phyloP scores from a whole-genome alignment of 2,888 invertebrate genomes.

The Chalcosyrphus nemorum region DNA sequence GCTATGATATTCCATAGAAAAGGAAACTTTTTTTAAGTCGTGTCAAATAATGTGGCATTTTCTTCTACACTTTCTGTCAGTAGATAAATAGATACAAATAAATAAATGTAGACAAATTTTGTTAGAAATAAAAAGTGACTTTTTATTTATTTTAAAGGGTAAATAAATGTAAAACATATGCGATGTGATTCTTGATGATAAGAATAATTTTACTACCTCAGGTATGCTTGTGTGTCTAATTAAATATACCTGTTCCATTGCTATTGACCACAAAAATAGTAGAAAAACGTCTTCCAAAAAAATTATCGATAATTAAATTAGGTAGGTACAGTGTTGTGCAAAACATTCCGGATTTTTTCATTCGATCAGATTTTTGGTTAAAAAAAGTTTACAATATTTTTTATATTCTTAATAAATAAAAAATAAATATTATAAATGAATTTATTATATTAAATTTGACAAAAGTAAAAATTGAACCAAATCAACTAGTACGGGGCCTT shows the following conservation, averaged over 20 bases:
- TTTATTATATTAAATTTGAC: no score
- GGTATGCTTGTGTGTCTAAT: background rate
- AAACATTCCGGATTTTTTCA: no score
- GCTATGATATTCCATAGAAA: background rate
- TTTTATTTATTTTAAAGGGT: no score
- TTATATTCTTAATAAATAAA: no score
- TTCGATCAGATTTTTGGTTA: no score
- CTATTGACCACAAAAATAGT: background rate
- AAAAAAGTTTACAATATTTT: no score
- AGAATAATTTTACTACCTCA: background rate
- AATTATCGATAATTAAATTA: constrained; percentile 4
- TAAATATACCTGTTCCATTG: background rate
- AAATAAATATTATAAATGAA: no score
- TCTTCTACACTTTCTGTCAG: constrained; percentile 1
- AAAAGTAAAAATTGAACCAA: no score
- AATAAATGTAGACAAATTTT: background rate
- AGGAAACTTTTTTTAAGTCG: constrained; percentile 16
- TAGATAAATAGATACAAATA: constrained; percentile 41
- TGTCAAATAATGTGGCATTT: background rate
- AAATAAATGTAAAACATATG: background rate
- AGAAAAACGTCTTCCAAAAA: background rate
- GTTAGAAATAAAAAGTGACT: background rate
- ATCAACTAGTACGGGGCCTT: no score
- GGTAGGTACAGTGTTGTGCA: no score
- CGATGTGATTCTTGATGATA: background rate